Conservation (phyloP, 2,797 vertebrate genomes). For the Cirrhinus mrigala region DNA sequence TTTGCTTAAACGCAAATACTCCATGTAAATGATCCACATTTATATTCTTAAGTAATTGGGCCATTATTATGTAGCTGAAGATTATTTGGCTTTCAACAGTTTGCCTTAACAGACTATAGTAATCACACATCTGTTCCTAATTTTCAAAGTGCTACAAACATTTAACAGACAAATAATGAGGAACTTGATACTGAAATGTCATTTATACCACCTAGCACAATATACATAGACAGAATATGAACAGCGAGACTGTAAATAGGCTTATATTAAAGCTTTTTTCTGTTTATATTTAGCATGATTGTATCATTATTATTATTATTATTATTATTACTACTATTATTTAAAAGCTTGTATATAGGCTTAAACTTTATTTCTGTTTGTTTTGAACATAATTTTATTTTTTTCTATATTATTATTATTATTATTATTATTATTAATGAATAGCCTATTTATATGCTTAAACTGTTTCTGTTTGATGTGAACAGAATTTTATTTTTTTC, state of each 20-base stretch:
- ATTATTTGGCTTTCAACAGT: conserved; percentile 8
- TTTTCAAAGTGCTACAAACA: conserved; percentile 4
- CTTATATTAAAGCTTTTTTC: background rate
- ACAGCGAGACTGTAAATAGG: background rate
- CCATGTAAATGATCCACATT: conserved; percentile 18
- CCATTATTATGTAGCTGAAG: conserved; percentile 7
- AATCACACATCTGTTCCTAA: conserved; percentile 24
- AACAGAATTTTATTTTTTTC: too few relatives aligned
- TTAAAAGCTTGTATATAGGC: too few relatives aligned
- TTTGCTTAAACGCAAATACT: conserved; percentile 1
- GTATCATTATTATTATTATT: too few relatives aligned
- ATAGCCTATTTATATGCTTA: too few relatives aligned
- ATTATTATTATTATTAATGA: too few relatives aligned
- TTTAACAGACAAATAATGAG: background rate
- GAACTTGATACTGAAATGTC: background rate
- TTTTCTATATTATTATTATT: too few relatives aligned
- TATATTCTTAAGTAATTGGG: conserved; percentile 28
- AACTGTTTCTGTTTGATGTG: too few relatives aligned
- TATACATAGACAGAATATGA: background rate
- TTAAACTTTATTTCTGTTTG: too few relatives aligned
- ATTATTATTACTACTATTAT: background rate
- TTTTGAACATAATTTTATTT: too few relatives aligned
- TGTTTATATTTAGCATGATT: background rate
- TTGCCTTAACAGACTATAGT: conserved; percentile 1
- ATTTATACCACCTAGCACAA: background rate